A percentile compares a stretch with the other conserved stretches of the same genome.
Evolutionary conservation across 2,888 invertebrate genomes (phyloP).

Genomic region (Melipona beecheii): DNA sequence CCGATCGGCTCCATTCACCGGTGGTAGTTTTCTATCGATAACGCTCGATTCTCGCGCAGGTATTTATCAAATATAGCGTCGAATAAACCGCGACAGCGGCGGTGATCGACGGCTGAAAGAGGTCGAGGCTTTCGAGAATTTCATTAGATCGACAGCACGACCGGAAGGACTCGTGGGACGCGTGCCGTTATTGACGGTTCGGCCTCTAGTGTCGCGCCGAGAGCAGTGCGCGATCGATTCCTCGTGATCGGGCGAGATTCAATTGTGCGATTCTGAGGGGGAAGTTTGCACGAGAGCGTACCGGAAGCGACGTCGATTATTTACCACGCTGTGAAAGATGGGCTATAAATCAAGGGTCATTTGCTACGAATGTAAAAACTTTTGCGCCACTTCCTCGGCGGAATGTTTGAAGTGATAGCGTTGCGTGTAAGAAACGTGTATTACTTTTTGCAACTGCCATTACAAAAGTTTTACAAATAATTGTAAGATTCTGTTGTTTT

Average conservation of each 20-base stretch:
- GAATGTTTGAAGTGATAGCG: too few species aligned
- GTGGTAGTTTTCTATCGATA: not conserved
- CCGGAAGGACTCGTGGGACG: constrained; percentile 18
- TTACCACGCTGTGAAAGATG: too few species aligned
- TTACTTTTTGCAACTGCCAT: too few species aligned
- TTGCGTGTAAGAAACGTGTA: too few species aligned
- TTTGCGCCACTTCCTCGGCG: not conserved
- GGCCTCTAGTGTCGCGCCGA: not conserved
- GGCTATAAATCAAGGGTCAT: not conserved
- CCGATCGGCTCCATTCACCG: not conserved
- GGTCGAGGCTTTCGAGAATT: constrained; percentile 25
- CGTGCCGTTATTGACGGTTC: constrained; percentile 6
- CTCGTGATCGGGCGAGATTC: not conserved
- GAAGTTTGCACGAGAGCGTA: not conserved
- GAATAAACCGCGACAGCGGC: constrained; percentile 17
- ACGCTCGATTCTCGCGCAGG: not conserved
- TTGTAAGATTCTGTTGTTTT: too few species aligned
- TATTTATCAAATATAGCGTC: constrained; percentile 20
- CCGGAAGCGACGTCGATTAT: not conserved
- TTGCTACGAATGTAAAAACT: not conserved
- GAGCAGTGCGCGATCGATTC: not conserved
- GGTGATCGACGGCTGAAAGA: constrained; percentile 21
- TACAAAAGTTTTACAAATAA: too few species aligned
- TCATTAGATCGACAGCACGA: constrained; percentile 36
- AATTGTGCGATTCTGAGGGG: not conserved